Base-by-base conservation (phyloP, 2,888 invertebrate species). In the Mesochorus sp. region DNA sequence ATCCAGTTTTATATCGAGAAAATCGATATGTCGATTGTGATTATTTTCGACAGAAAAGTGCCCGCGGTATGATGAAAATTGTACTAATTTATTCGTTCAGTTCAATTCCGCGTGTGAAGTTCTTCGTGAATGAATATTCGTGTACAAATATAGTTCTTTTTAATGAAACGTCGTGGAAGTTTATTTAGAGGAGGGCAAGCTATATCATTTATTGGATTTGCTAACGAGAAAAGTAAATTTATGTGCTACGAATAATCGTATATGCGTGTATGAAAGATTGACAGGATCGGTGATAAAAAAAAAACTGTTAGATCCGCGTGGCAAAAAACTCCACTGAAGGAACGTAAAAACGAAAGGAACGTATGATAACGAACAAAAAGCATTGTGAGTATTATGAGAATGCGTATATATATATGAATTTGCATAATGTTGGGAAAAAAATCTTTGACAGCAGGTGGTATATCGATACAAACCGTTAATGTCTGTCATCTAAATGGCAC, bases 331-430 rank as follows among this genome's bases (percentile, higher is more conserved):
- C 57, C 34, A 19, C 17, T 57, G 26, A n/a, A 10, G 2, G 17
- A n/a, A 28, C 19, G 4, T 21, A n/a, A 8, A 57, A 12, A 24
- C 28, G 31, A 31, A 12, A 42, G 26, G 17, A 14, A 37, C n/a
- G 12, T 39, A 62, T 42, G n/a, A 21, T 26, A 31, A 24, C 28
- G 26, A 17, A 31, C 21, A 31, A 70, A n/a, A 42, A 42, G 76
- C n/a, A n/a, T n/a, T n/a, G n/a, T 76, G 51, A 71, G 76, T 71
- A 51, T 66, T 47, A 10, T 5, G 17, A 24, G 10, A 42, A 28
- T 24, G 10, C n/a, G 39, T n/a, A n/a, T n/a, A n/a, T n/a, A n/a
- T n/a, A n/a, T n/a, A n/a, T n/a, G n/a, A n/a, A n/a, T n/a, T n/a
- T n/a, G n/a, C n/a, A n/a, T n/a, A 66, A 37, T 39, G n/a, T 3